Evolutionary conservation across 2,113 vertebrate genomes (phyloP), one percentile per base, ranked within the genome.

Genomic region (Galbula dea): DNA sequence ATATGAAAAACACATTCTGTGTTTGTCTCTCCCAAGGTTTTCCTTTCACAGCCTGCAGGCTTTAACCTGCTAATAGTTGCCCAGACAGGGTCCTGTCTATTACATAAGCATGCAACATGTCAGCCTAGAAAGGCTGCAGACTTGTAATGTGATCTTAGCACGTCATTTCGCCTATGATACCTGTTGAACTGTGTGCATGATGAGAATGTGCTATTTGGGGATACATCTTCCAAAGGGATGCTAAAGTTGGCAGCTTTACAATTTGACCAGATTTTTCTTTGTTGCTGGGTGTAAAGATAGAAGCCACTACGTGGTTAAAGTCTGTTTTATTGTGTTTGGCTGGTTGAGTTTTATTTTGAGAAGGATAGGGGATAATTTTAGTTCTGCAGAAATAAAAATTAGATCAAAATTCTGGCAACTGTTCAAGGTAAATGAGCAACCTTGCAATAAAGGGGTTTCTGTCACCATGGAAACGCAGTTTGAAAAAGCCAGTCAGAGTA

Each of bases 41-140:
- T 87, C 94, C 76, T 81, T 96, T 93, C 86, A 59, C 80, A 90
- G 96, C 96, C 97, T 98, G 96, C 97, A 98, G 98, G 98, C 98
- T 98, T 98, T 98, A 97, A 98, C 98, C 97, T 98, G 98, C 97
- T 96, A 95, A 80, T 90, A 95, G 97, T 83, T 98, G 98, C 97
- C 97, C 97, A 96, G 97, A 97, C 98, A 97, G 90, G 91, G 97
- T 95, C 96, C 97, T 95, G 95, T 96, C 98, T 97, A 96, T 96
- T 94, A 94, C 86, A 79, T 63, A 91, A 90, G 83, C 86, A 97
- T 89, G 86, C 93, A 71, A 80, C 71, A 90, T 91, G 58, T 95
- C 96, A 88, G 88, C 89, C 94, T 88, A 83, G 88, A 89, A 82
- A 36, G 54, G 89, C 92, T 96, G 93, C 81, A 78, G 88, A 91